Evolutionary conservation across 2,888 invertebrate species (phyloP).

Genomic region (Barypeithes pellucidus): DNA sequence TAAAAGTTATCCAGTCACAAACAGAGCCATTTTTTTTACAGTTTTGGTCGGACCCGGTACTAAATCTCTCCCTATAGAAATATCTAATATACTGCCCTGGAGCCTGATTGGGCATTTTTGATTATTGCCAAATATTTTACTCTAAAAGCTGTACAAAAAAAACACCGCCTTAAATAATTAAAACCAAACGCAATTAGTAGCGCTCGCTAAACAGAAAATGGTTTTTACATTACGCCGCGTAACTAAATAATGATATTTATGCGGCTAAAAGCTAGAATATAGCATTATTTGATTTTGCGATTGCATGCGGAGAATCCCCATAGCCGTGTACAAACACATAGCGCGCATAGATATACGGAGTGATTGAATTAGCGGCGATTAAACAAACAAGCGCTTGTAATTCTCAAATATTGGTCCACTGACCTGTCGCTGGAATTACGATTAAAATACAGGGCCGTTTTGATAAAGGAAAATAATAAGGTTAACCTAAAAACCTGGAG

Average conservation of each 20-base stretch:
- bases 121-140: too few relatives aligned
- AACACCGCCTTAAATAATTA: too few relatives aligned
- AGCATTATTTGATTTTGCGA: conserved; percentile 46
- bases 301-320: conserved; percentile 49
- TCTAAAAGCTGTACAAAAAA: too few relatives aligned
- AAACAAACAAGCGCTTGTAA: conserved; percentile 63
- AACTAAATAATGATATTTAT: conserved; percentile 47
- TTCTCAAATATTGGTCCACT: conserved; percentile 66
- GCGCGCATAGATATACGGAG: conserved; percentile 61
- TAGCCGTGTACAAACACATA: conserved; percentile 48
- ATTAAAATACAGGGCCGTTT: conserved; percentile 37
- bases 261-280: conserved; percentile 49
- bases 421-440: conserved; percentile 64
- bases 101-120: too few relatives aligned
- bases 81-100: too few relatives aligned
- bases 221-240: conserved; percentile 29
- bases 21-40: too few relatives aligned
- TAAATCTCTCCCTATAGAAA: too few relatives aligned
- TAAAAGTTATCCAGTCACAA: too few relatives aligned
- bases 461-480: too few relatives aligned
- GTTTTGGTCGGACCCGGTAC: too few relatives aligned
- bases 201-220: conserved; percentile 9
- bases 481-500: too few relatives aligned
- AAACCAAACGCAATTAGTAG: too few relatives aligned
- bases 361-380: conserved; percentile 64